phyloP scores from a whole-genome alignment of 2,113 vertebrate genomes.

The Mustela lutreola region DNA sequence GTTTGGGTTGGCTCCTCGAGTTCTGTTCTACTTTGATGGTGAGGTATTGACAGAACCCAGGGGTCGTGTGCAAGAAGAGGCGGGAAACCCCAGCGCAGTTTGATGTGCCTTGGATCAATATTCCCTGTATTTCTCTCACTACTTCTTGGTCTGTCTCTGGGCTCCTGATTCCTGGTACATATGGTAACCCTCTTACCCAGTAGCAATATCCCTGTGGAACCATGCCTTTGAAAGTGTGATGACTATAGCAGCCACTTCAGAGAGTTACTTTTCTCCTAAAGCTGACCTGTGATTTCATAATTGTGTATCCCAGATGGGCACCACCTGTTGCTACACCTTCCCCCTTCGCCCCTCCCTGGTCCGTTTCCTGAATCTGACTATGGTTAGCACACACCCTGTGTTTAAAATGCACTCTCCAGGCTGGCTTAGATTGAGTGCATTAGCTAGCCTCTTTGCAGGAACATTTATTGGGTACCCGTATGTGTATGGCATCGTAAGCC shows the following conservation, averaged over 20 bases:
- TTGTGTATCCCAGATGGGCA: slow-evolving; percentile 66
- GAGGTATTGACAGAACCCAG: background rate
- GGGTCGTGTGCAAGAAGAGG: background rate
- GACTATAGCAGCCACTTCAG: slow-evolving; percentile 22
- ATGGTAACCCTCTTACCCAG: background rate
- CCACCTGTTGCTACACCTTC: slow-evolving; percentile 68
- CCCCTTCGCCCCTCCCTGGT: background rate
- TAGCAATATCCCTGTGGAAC: background rate
- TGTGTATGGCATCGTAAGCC: slow-evolving; percentile 18
- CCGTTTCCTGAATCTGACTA: slow-evolving; percentile 61
- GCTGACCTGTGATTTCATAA: background rate
- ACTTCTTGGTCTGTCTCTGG: background rate
- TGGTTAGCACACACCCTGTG: slow-evolving; percentile 42
- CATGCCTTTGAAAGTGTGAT: background rate
- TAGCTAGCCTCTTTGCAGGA: slow-evolving; percentile 10
- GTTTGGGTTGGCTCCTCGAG: background rate
- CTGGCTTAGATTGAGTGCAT: background rate
- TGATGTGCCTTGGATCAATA: background rate
- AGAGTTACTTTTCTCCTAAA: slow-evolving; percentile 9
- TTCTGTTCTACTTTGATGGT: background rate
- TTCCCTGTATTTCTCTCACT: background rate
- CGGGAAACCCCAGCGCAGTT: background rate
- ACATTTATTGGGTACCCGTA: background rate
- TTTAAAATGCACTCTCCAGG: background rate
- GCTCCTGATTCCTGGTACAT: background rate